Conservation (phyloP, 2,888 invertebrate species). For the Leptura quadrifasciata region DNA sequence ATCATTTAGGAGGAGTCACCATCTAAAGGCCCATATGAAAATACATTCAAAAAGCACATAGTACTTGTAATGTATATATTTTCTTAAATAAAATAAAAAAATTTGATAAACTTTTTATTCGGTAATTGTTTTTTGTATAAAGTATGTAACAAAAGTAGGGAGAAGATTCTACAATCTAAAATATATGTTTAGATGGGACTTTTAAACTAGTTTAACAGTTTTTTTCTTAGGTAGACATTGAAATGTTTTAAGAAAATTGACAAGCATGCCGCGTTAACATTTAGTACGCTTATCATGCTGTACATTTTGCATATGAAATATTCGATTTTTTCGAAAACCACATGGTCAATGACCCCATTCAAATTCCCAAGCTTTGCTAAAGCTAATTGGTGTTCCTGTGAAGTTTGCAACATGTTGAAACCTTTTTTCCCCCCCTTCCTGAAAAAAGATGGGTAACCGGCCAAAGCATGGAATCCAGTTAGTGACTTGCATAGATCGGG, state of each 20-base stretch:
- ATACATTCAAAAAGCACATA: constrained; percentile 53
- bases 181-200: no score
- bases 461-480: no score
- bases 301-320: background rate
- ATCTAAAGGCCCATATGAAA: constrained; percentile 64
- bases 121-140: no score
- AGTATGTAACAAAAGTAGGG: no score
- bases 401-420: no score
- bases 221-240: no score
- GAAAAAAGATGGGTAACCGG: no score
- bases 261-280: background rate
- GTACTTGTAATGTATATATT: background rate
- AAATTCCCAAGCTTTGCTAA: background rate
- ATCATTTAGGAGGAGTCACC: constrained; percentile 63
- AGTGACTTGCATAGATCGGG: no score
- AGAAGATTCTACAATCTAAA: no score
- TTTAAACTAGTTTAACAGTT: no score
- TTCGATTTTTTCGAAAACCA: background rate
- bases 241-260: background rate
- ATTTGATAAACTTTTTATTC: no score
- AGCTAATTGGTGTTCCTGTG: background rate
- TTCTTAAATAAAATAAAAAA: background rate
- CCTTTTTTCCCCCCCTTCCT: no score
- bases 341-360: background rate
- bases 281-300: background rate